Percentiles rank a stretch among this genome's conserved stretches.
These are phyloP conservation scores for Isoperla grammatica DNA, from an alignment of 2,888 invertebrate genomes.

Conservation along the genomic window DNA sequence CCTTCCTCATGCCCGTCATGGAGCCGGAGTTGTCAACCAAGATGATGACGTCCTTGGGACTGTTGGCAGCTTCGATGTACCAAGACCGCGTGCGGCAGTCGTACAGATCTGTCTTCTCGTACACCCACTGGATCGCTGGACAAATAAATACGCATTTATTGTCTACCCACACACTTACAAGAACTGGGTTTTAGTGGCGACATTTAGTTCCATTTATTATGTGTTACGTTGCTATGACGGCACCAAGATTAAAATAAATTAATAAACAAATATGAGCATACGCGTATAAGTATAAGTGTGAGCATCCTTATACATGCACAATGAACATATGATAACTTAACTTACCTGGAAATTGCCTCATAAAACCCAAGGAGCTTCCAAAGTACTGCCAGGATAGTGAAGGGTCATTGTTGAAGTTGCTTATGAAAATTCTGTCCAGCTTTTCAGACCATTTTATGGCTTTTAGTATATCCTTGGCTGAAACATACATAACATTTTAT, in stretches of 20 bases:
- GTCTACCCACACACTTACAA: no score
- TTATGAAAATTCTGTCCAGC: constrained; percentile 80
- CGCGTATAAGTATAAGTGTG: no score
- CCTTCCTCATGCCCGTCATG: constrained; percentile 69
- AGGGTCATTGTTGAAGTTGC: constrained; percentile 80
- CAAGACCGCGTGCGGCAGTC: constrained; percentile 92
- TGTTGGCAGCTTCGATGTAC: constrained; percentile 97
- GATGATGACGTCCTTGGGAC: constrained; percentile 90
- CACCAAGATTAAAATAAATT: no score
- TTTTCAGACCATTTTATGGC: constrained; percentile 95
- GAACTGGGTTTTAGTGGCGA: no score
- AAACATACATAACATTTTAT: constrained; percentile 34
- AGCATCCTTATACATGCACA: no score
- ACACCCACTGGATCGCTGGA: constrained; percentile 65
- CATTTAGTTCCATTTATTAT: no score
- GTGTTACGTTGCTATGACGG: no score
- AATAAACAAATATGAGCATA: no score
- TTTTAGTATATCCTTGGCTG: constrained; percentile 78
- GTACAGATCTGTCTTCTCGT: constrained; percentile 69
- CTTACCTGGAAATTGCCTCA: constrained; percentile 91
- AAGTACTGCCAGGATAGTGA: constrained; percentile 97
- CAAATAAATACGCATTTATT: constrained; percentile 20
- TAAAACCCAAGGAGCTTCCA: constrained; percentile 94
- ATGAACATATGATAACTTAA: no score
- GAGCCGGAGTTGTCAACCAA: constrained; percentile 86